Base-by-base conservation (phyloP, 1,140 invertebrate genomes). In the Oreohelix idahoensis region DNA sequence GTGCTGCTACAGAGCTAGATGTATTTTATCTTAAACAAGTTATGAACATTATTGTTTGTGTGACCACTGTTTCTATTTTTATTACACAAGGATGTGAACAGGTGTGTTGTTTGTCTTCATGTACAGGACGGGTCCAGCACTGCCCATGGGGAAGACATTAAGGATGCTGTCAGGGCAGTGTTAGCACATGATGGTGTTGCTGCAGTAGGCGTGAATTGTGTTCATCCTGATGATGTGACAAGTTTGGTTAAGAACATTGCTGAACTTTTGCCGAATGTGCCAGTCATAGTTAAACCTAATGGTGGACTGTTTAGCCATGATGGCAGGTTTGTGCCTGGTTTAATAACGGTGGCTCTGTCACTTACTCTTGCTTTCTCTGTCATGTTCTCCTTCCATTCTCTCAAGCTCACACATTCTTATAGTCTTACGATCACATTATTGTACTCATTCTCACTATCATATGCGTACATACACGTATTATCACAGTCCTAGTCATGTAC, bases 151-250 rank as follows among this genome's bases (percentile, higher is more conserved):
- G 96, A 97, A 87, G 93, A 93, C 79, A 96, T 98, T 85, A 90
- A 92, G 82, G 91, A 94, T 81, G 94, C 94, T 10, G 94, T 94
- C 1, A 91, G 94, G 85, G 93, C 91, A 83, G 86, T 87, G n/a
- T 74, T 87, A 38, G 94, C 94, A 86, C 94, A 94, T 4, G 92
- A 95, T 29, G 95, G 96, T 91, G 93, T 96, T 51, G 93, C 96
- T 51, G 97, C 95, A 2, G 94, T 98, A 73, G 97, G 97, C 0
- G 94, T 97, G 0, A 98, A 98, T 92, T 98, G 97, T 92, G 94
- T 96, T 0, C 92, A 94, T 76, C 96, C 96, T 1, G 92, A 92
- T 38, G 88, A 93, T 87, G 94, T 96, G 4, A 89, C 90, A 0
- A 89, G 93, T 0, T 90, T 96, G 0, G 91, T 96, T 29, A 74